Base-by-base conservation (phyloP, 1,140 invertebrate species). In the Penaeus chinensis region DNA sequence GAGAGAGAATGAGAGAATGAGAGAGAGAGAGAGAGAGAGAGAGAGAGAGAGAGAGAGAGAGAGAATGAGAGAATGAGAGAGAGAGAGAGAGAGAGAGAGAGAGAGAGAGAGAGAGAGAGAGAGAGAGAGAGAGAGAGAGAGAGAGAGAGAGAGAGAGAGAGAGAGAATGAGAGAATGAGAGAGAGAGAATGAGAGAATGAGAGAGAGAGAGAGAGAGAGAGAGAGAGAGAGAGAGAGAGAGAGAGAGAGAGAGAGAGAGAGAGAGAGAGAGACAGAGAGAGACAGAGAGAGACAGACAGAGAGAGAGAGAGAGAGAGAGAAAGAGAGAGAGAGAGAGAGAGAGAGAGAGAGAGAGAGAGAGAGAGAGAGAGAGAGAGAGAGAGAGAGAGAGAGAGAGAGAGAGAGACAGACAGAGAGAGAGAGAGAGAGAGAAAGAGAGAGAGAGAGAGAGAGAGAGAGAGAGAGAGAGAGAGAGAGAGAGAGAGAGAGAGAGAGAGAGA, bases 41-140 rank as follows among this genome's bases (percentile, higher is more conserved):
- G 84, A 82, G 63, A 61, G 27, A 83, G 89, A 77, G 90, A 32
- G 32, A 32, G 32, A 32, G 32, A 32, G 1, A 32, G 32, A 32
- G 32, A 32, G 1, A 32, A 84, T 88, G 90, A 91, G 69, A 87
- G 89, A 16, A 89, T 89, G 32, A 32, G 1, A 32, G 32, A 32
- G 32, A 32, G 32, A 32, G 76, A 32, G 32, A 32, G 32, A 32
- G 32, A 32, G 1, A 32, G 32, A 32, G 32, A 32, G 1, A 32
- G 32, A 32, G 1, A 32, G 32, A 32, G 32, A 32, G 32, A 32
- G 22, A 32, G 32, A 32, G 32, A 32, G 32, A 32, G 1, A 32
- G 32, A 32, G 32, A 32, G 1, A 32, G 32, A 32, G 1, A 32
- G 32, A 32, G 32, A 32, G 32, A 32, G 20, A 32, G 32, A 32